Evolutionary conservation across 2,797 vertebrate species (phyloP).

Genomic region (Nannoperca australis): DNA sequence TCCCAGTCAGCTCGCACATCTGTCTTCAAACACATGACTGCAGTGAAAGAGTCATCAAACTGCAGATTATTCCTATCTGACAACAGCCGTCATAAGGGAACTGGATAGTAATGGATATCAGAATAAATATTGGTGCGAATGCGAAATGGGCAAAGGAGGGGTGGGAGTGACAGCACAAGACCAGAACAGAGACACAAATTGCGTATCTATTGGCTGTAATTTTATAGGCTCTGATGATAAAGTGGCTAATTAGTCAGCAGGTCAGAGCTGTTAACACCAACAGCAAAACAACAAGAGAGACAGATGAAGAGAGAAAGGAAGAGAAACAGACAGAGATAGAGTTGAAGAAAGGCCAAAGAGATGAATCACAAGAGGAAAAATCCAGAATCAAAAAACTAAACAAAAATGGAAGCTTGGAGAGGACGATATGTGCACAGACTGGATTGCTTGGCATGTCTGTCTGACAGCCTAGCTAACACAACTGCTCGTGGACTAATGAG

Average conservation of each 20-base stretch:
- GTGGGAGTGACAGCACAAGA: conserved; percentile 29
- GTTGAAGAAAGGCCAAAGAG: conserved; percentile 35
- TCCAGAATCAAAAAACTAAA: conserved; percentile 13
- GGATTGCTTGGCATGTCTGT: conserved; percentile 54
- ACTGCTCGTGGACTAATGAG: conserved; percentile 49
- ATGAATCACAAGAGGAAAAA: conserved; percentile 47
- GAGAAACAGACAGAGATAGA: conserved; percentile 25
- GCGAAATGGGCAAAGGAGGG: conserved; percentile 28
- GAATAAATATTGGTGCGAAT: conserved; percentile 50
- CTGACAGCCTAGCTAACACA: conserved; percentile 45
- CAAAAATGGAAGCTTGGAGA: conserved; percentile 53
- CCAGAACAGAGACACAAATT: conserved; percentile 44
- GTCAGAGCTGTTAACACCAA: conserved; percentile 78
- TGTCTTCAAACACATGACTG: conserved; percentile 28
- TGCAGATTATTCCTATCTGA: conserved; percentile 60
- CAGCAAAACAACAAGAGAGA: conserved; percentile 64
- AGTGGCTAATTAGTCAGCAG: conserved; percentile 80
- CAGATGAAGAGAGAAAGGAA: conserved; percentile 31
- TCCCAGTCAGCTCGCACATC: conserved; percentile 38
- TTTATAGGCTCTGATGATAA: conserved; percentile 74
- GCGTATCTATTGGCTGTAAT: conserved; percentile 58
- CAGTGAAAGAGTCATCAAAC: conserved; percentile 57
- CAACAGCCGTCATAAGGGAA: conserved; percentile 52
- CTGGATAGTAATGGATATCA: conserved; percentile 37
- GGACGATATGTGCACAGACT: conserved; percentile 50